Base-by-base conservation (phyloP, 2,797 vertebrate genomes). In the Epinephelus malabaricus region DNA sequence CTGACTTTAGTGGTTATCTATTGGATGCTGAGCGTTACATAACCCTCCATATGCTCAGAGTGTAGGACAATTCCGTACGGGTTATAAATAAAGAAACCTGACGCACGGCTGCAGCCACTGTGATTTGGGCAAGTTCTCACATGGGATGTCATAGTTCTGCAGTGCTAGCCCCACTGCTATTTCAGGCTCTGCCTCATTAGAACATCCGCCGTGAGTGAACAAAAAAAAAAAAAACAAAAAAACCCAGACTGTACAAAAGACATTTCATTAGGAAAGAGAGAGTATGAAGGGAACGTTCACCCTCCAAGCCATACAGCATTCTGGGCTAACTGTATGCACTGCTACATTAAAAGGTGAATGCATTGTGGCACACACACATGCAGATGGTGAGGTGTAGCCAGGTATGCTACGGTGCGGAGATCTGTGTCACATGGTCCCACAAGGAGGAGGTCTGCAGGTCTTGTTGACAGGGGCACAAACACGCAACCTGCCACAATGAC, bases 31-130 rank as follows among this genome's bases (percentile, higher is more conserved):
- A 63, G 54, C 34, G 61, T 94, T 94, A 92, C 86, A 86, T 92
- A 93, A 94, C 66, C 69, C 83, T 90, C 92, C 91, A 91, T 93
- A 93, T 92, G 90, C 92, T 92, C 83, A 1, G 85, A 86, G 91
- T 93, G 91, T 79, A 88, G 90, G 91, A 95, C 92, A 91, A 94
- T 88, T 92, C 92, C 86, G 63, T 83, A 46, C 43, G 82, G 92
- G 92, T 92, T 93, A 89, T 92, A 94, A 94, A 95, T 94, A 94
- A 92, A 91, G 90, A 89, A 93, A 92, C 92, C 90, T 90, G 93
- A 95, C 90, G 90, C 90, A 91, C 83, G 82, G 91, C 91, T 87
- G 90, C 89, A 91, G 92, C 90, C 90, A 84, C 90, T 89, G 89
- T 88, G 92, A 90, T 93, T 93, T 93, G 89, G 91, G 90, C 90